Evolutionary conservation across 1,140 invertebrate species (phyloP).

Genomic region (Hyposmocoma kahamanoa): DNA sequence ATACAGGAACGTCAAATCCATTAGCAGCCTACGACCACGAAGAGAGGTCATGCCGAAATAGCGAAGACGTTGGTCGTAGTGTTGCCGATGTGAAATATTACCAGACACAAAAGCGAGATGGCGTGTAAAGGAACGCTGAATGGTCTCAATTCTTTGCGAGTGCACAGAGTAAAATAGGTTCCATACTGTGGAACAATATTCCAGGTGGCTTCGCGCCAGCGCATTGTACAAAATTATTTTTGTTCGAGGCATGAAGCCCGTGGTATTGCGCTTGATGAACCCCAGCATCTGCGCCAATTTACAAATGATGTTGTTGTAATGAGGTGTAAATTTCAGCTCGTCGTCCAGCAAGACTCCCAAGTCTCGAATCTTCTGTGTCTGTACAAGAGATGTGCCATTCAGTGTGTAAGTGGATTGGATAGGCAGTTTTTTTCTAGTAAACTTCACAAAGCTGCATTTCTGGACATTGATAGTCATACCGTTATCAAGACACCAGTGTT

Average conservation of each 20-base stretch:
- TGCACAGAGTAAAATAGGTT: neutral
- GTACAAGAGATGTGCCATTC: neutral
- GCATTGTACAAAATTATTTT: neutral
- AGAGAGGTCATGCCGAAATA: neutral
- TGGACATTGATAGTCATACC: neutral
- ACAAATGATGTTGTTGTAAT: neutral
- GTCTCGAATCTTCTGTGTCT: neutral
- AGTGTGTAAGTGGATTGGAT: neutral
- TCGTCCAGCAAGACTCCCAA: neutral
- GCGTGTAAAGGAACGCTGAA: neutral
- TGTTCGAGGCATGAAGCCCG: neutral
- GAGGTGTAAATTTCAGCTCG: neutral
- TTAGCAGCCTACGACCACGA: too few species aligned
- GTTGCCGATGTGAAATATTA: neutral
- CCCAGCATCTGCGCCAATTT: neutral
- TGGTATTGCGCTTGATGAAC: neutral
- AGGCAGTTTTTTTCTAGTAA: neutral
- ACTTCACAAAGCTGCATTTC: neutral
- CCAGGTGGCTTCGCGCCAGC: neutral
- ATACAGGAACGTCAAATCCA: neutral
- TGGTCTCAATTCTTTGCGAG: neutral
- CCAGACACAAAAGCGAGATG: neutral
- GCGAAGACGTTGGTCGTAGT: neutral
- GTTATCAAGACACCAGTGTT: neutral
- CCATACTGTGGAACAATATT: neutral